Percentiles rank a stretch among this genome's conserved stretches.
These are phyloP conservation scores for Galerucella nymphaeae DNA, from an alignment of 2,888 invertebrate genomes.

Conservation along the genomic window DNA sequence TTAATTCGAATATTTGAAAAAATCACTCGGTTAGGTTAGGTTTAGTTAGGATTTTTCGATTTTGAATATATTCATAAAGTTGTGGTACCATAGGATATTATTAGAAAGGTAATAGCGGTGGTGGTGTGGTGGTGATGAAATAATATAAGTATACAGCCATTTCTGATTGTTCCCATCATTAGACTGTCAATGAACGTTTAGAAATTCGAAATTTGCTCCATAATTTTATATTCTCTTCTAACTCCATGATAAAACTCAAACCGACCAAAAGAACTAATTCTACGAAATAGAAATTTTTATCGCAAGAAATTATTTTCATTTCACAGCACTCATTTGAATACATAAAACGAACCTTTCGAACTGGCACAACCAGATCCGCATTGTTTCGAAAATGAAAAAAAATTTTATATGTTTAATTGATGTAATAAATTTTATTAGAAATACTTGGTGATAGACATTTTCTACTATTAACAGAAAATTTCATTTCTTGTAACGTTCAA, in stretches of 20 bases:
- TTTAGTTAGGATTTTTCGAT: too few species aligned
- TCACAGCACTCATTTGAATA: conserved; percentile 36
- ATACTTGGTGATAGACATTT: too few species aligned
- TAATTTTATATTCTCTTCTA: neutral
- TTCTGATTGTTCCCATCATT: too few species aligned
- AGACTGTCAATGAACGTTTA: too few species aligned
- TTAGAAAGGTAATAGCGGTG: too few species aligned
- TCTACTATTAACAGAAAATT: too few species aligned
- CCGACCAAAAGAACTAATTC: conserved; percentile 27
- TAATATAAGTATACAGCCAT: too few species aligned
- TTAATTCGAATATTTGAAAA: neutral
- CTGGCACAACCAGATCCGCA: conserved; percentile 16
- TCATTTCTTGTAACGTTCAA: too few species aligned
- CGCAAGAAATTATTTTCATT: conserved; percentile 38
- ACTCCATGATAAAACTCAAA: conserved; percentile 17
- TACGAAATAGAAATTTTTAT: conserved; percentile 34
- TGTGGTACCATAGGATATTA: too few species aligned
- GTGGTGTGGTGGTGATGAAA: too few species aligned
- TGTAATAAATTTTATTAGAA: neutral
- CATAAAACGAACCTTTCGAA: conserved; percentile 30
- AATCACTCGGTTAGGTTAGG: too few species aligned
- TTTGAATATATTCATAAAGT: too few species aligned
- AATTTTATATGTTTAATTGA: neutral
- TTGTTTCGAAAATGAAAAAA: neutral
- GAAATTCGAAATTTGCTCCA: neutral